Evolutionary conservation across 2,888 invertebrate genomes (phyloP).

Genomic region (Carcina quercana): DNA sequence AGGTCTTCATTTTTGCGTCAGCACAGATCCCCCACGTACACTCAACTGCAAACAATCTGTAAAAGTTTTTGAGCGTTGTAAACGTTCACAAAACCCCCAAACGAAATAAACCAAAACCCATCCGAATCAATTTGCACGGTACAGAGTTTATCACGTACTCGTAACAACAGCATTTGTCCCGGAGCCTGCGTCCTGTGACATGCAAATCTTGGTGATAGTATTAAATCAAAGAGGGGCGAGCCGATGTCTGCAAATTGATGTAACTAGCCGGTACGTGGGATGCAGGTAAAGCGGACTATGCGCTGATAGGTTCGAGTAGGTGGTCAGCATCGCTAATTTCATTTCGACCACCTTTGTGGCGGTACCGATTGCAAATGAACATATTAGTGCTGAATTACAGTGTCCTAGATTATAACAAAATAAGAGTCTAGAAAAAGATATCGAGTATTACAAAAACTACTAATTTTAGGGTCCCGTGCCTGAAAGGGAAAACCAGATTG

Average conservation of each 20-base stretch:
- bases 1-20: too few relatives aligned
- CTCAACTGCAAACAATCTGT: too few relatives aligned
- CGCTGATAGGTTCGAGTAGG: too few relatives aligned
- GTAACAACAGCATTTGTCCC: conserved; percentile 44
- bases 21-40: too few relatives aligned
- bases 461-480: background rate
- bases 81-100: too few relatives aligned
- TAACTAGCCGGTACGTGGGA: conserved; percentile 48
- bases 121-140: conserved; percentile 39
- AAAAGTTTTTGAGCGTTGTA: too few relatives aligned
- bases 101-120: conserved; percentile 45
- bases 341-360: conserved; percentile 44
- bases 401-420: too few relatives aligned
- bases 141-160: conserved; percentile 35
- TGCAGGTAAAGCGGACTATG: conserved; percentile 29
- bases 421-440: too few relatives aligned
- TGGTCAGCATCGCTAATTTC: conserved; percentile 46
- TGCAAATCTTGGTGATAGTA: conserved; percentile 71
- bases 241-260: conserved; percentile 50
- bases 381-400: too few relatives aligned
- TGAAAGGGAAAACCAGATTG: background rate
- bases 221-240: conserved; percentile 61
- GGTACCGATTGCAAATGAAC: conserved; percentile 36
- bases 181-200: conserved; percentile 58
- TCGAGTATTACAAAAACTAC: too few relatives aligned